Evolutionary conservation across 2,888 invertebrate species (phyloP).

Genomic region (Diloba caeruleocephala): DNA sequence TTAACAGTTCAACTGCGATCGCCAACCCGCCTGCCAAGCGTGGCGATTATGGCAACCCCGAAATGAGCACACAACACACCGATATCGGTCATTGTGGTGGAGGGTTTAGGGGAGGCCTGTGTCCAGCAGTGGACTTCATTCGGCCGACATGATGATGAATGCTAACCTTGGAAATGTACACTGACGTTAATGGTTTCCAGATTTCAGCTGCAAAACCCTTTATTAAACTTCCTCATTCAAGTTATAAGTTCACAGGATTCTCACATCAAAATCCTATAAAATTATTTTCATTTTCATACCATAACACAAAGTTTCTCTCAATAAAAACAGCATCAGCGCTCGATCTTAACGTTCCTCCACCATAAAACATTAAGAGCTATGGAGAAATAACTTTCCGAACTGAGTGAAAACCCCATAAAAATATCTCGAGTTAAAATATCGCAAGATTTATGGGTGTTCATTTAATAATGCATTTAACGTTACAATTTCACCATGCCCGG

Average conservation of each 20-base stretch:
- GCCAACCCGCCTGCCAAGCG: too few relatives aligned
- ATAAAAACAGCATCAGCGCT: slow-evolving; percentile 43
- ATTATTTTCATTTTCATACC: slow-evolving; percentile 44
- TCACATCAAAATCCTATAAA: slow-evolving; percentile 40
- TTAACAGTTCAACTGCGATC: too few relatives aligned
- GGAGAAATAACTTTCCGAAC: slow-evolving; percentile 47
- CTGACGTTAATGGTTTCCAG: neutral
- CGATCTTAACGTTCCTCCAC: slow-evolving; percentile 30
- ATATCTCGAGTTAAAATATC: slow-evolving; percentile 43
- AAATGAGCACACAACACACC: too few relatives aligned
- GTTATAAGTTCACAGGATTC: slow-evolving; percentile 37
- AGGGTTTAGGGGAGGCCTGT: too few relatives aligned
- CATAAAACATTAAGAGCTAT: slow-evolving; percentile 49
- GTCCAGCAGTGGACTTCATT: too few relatives aligned
- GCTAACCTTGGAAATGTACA: too few relatives aligned
- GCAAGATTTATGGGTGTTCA: slow-evolving; percentile 47
- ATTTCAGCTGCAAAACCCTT: slow-evolving; percentile 20
- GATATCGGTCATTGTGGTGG: too few relatives aligned
- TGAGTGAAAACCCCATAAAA: slow-evolving; percentile 52
- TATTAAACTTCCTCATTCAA: slow-evolving; percentile 26
- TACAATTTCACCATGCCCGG: slow-evolving; percentile 28
- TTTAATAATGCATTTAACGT: slow-evolving; percentile 55
- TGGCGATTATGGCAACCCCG: too few relatives aligned
- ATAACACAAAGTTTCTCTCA: slow-evolving; percentile 27
- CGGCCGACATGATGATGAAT: too few relatives aligned